Evolutionary conservation across 1,140 invertebrate species (phyloP), one percentile per base, ranked within the genome.

Genomic region (Ditylenchus dipsaci): DNA sequence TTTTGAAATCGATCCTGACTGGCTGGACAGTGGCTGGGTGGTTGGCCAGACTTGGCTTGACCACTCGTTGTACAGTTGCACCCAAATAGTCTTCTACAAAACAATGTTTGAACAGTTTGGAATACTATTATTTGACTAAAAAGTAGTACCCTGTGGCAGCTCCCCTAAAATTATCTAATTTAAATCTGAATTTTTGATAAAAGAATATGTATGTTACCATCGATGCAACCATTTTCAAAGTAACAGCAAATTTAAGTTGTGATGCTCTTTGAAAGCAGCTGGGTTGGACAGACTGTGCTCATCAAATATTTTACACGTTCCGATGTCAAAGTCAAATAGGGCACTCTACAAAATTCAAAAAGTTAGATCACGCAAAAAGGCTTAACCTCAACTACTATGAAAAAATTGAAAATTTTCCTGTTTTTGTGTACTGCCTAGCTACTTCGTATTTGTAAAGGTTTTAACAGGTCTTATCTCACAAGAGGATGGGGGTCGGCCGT

Each of bases 331-430:
- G 17, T 70, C 68, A 42, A 70, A 70, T n/a, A 67, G 42, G 15
- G 67, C 65, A 70, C 68, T 70, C 68, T 70, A 42, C n/a, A 67
- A 29, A 38, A n/a, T n/a, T n/a, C n/a, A n/a, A n/a, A n/a, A n/a
- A n/a, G n/a, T n/a, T n/a, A n/a, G n/a, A n/a, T n/a, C n/a, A n/a
- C n/a, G n/a, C n/a, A n/a, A n/a, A n/a, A n/a, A n/a, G n/a, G n/a
- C n/a, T n/a, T n/a, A n/a, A n/a, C n/a, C n/a, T n/a, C n/a, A n/a
- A n/a, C n/a, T n/a, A n/a, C n/a, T n/a, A n/a, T n/a, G n/a, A n/a
- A n/a, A n/a, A n/a, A n/a, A n/a, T n/a, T n/a, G n/a, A n/a, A n/a
- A n/a, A n/a, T n/a, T n/a, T n/a, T n/a, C n/a, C n/a, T n/a, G n/a
- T n/a, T n/a, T n/a, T n/a, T n/a, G n/a, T n/a, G n/a, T n/a, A n/a